Percentiles rank a stretch among this genome's conserved stretches.
Evolutionary conservation across 2,888 invertebrate genomes (phyloP).

Genomic region (Epirrhoe alternata): DNA sequence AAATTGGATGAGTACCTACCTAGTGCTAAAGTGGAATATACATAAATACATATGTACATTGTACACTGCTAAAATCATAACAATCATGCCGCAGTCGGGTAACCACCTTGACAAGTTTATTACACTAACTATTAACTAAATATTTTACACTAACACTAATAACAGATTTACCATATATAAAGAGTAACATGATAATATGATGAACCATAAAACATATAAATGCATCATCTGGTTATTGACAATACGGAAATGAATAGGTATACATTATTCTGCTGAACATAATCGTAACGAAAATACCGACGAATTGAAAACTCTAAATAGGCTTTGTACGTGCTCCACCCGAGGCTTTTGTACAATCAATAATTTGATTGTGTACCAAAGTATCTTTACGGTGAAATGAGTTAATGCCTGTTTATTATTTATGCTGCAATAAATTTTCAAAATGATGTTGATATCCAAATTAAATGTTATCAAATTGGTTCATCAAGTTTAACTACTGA

Average conservation of each 20-base stretch:
- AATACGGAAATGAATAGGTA: not conserved
- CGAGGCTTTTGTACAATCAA: not conserved
- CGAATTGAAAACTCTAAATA: not conserved
- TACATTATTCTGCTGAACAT: not conserved
- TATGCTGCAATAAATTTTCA: not conserved
- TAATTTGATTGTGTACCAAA: not conserved
- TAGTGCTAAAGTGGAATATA: too few species aligned
- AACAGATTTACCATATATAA: too few species aligned
- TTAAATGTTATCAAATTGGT: slow-evolving; percentile 3
- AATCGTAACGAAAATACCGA: not conserved
- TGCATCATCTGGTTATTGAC: not conserved
- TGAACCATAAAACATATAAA: not conserved
- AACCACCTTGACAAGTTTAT: too few species aligned
- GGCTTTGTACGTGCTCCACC: not conserved
- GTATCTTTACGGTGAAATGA: not conserved
- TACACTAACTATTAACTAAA: too few species aligned
- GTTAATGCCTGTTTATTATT: not conserved
- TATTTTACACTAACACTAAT: too few species aligned
- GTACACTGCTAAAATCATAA: too few species aligned
- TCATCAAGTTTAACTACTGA: slow-evolving; percentile 1
- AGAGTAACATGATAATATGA: too few species aligned
- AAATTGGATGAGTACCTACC: too few species aligned
- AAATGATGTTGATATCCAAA: not conserved
- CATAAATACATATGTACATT: too few species aligned
- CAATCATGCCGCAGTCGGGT: too few species aligned